Conservation (phyloP, 1,140 invertebrate species). For the Tetranychus cinnabarinus region DNA sequence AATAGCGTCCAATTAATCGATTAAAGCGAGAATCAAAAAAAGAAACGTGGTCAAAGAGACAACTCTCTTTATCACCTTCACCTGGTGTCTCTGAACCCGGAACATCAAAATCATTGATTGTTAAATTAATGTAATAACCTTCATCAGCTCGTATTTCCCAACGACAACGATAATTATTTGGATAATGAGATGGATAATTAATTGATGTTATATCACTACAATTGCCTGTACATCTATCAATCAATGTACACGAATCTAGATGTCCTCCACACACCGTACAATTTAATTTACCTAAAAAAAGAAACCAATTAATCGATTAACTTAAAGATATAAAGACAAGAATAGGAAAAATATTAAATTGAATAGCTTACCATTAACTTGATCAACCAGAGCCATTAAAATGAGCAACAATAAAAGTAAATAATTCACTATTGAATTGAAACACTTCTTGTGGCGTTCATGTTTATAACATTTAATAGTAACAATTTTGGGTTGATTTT, state of each 20-base stretch:
- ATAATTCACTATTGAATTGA: too few relatives aligned
- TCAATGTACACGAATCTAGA: background rate
- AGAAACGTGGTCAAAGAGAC: constrained; percentile 14
- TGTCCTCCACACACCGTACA: constrained; percentile 13
- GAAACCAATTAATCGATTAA: too few relatives aligned
- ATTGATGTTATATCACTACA: constrained; percentile 16
- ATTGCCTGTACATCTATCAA: background rate
- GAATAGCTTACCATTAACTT: too few relatives aligned
- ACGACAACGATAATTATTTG: constrained; percentile 15
- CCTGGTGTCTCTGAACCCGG: background rate
- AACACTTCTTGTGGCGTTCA: too few relatives aligned
- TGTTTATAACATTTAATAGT: too few relatives aligned
- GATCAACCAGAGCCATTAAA: too few relatives aligned
- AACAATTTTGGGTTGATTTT: too few relatives aligned
- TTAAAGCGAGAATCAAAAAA: constrained; percentile 13
- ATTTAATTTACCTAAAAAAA: background rate
- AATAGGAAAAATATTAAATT: too few relatives aligned
- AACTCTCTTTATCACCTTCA: background rate
- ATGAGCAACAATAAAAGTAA: too few relatives aligned
- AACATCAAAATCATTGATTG: constrained; percentile 17
- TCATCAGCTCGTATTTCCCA: constrained; percentile 14
- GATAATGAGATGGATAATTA: constrained; percentile 15
- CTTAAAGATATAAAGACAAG: too few relatives aligned
- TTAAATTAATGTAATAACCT: constrained; percentile 15
- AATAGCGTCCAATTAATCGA: constrained; percentile 14